These are phyloP conservation scores for Diloba caeruleocephala DNA, from an alignment of 2,888 invertebrate species.

Conservation along the genomic window DNA sequence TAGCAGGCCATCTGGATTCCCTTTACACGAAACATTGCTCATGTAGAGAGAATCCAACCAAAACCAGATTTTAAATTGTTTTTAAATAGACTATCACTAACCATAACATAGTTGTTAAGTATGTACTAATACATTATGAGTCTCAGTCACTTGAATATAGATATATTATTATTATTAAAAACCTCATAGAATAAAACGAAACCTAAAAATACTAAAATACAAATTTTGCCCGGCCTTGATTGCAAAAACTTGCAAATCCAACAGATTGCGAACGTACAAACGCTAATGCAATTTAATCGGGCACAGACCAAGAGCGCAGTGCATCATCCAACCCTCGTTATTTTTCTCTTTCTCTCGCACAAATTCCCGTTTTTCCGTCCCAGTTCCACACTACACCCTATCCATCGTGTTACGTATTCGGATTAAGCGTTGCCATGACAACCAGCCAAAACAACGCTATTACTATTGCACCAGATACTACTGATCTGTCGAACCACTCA, in stretches of 20 bases:
- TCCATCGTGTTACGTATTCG: conserved; percentile 67
- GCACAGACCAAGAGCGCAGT: conserved; percentile 74
- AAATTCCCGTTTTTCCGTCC: conserved; percentile 45
- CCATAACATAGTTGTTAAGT: too few relatives aligned
- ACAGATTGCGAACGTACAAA: conserved; percentile 43
- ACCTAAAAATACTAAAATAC: not conserved
- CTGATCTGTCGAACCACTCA: conserved; percentile 62
- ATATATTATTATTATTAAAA: too few relatives aligned
- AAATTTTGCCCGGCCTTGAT: not conserved
- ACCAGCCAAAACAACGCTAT: conserved; percentile 79
- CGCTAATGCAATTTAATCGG: conserved; percentile 82
- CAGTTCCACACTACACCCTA: conserved; percentile 72
- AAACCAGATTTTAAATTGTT: too few relatives aligned
- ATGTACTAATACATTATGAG: too few relatives aligned
- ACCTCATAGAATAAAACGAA: not conserved
- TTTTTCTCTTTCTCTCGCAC: conserved; percentile 56
- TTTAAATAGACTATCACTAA: too few relatives aligned
- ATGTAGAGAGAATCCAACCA: too few relatives aligned
- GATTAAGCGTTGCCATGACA: conserved; percentile 80
- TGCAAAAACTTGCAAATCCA: conserved; percentile 35
- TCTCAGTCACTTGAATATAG: too few relatives aligned
- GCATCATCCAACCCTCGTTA: conserved; percentile 72
- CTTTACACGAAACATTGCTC: too few relatives aligned
- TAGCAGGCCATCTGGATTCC: too few relatives aligned
- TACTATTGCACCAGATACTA: conserved; percentile 63